phyloP scores from a whole-genome alignment of 2,888 invertebrate species.

The Hypolimnas misippus region DNA sequence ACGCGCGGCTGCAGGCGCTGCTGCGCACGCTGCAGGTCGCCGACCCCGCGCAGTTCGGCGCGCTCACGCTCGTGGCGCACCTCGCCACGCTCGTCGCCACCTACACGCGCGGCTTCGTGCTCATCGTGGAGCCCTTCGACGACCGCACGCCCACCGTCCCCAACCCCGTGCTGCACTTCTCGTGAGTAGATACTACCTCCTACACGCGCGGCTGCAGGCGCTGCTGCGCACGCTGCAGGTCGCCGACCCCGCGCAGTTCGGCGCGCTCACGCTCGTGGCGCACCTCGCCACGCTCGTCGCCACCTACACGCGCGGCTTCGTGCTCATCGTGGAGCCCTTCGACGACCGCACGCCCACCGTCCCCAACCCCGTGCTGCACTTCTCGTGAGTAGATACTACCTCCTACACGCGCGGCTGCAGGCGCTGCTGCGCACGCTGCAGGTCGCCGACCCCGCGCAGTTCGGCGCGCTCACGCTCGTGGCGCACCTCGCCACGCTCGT shows the following conservation, averaged over 20 bases:
- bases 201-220: conserved; percentile 91
- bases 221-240: conserved; percentile 85
- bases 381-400: conserved; percentile 81
- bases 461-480: conserved; percentile 91
- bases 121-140: conserved; percentile 99
- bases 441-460: conserved; percentile 95
- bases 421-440: conserved; percentile 85
- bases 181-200: conserved; percentile 79
- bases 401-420: conserved; percentile 87
- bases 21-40: conserved; percentile 85
- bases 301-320: conserved; percentile 98
- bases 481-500: conserved; percentile 97
- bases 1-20: conserved; percentile 94
- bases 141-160: conserved; percentile 95
- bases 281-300: conserved; percentile 98
- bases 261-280: conserved; percentile 91
- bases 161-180: conserved; percentile 93
- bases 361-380: conserved; percentile 93
- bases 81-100: conserved; percentile 98
- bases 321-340: conserved; percentile 98
- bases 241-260: conserved; percentile 94
- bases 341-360: conserved; percentile 97
- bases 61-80: conserved; percentile 91
- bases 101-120: conserved; percentile 98
- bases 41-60: conserved; percentile 94